Conservation (phyloP, 2,888 invertebrate species). For the Parochlus steinenii region DNA sequence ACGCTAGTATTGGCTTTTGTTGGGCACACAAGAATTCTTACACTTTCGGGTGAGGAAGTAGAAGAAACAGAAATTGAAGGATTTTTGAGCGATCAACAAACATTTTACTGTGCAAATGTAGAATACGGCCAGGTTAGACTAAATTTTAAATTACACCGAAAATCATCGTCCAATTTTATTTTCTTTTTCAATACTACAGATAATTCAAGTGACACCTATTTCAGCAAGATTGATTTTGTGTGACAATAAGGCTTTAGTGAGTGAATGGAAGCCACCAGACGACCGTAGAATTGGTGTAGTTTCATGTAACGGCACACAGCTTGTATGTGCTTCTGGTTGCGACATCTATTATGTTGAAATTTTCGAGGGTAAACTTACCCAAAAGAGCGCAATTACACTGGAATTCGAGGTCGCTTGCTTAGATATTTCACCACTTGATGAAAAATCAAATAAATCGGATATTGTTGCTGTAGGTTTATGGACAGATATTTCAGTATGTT, state of each 20-base stretch:
- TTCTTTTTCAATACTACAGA: too few species aligned
- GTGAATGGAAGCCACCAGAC: slow-evolving; percentile 54
- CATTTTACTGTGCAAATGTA: slow-evolving; percentile 88
- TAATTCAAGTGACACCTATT: slow-evolving; percentile 51
- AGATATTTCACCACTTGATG: slow-evolving; percentile 69
- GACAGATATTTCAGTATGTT: slow-evolving; percentile 89
- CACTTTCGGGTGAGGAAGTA: slow-evolving; percentile 87
- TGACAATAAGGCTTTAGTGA: slow-evolving; percentile 43
- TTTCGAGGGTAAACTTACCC: slow-evolving; percentile 40
- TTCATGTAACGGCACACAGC: slow-evolving; percentile 58
- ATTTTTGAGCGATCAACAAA: slow-evolving; percentile 81
- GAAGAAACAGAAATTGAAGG: slow-evolving; percentile 93
- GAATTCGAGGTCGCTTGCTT: slow-evolving; percentile 93
- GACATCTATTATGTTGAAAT: slow-evolving; percentile 72
- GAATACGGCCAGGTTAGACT: slow-evolving; percentile 52
- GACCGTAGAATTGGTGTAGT: slow-evolving; percentile 76
- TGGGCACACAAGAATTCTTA: slow-evolving; percentile 86
- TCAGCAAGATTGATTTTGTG: slow-evolving; percentile 56
- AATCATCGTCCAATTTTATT: slow-evolving; percentile 12
- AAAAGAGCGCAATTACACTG: slow-evolving; percentile 46
- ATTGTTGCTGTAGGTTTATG: slow-evolving; percentile 87
- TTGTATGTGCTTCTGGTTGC: slow-evolving; percentile 75
- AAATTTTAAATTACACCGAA: not conserved
- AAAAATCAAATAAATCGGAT: slow-evolving; percentile 42
- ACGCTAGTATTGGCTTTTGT: slow-evolving; percentile 89